Percentiles rank a stretch among this genome's conserved stretches.
phyloP scores from a whole-genome alignment of 1,140 invertebrate species.

The Neodiprion pinetum region DNA sequence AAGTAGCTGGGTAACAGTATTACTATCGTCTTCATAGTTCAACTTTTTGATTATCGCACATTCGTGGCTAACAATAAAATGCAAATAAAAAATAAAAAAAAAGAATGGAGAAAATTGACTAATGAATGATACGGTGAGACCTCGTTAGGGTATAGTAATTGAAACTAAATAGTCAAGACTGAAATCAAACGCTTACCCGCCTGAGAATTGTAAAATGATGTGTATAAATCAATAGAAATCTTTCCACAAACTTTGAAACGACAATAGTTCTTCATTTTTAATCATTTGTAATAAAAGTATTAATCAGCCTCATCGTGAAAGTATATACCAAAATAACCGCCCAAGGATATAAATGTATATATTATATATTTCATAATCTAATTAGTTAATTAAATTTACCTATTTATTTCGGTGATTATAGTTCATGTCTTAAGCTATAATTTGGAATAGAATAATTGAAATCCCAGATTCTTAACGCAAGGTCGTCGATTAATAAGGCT shows the following conservation, averaged over 20 bases:
- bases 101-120: no score
- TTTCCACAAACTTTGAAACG: not conserved
- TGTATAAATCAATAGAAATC: no score
- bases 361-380: not conserved
- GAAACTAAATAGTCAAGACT: no score
- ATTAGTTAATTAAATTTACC: not conserved
- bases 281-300: not conserved
- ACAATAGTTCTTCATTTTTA: not conserved
- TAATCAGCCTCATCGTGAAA: not conserved
- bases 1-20: no score
- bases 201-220: no score
- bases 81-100: not conserved
- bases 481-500: not conserved
- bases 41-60: no score
- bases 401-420: not conserved
- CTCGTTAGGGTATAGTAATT: no score
- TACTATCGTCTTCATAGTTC: no score
- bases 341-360: not conserved
- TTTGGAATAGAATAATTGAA: not conserved
- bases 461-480: not conserved
- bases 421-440: not conserved
- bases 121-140: no score
- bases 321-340: not conserved
- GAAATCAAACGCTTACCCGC: no score
- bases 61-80: not conserved